These are phyloP conservation scores for Trissolcus brochymenae DNA, from an alignment of 2,888 invertebrate genomes.

Conservation along the genomic window DNA sequence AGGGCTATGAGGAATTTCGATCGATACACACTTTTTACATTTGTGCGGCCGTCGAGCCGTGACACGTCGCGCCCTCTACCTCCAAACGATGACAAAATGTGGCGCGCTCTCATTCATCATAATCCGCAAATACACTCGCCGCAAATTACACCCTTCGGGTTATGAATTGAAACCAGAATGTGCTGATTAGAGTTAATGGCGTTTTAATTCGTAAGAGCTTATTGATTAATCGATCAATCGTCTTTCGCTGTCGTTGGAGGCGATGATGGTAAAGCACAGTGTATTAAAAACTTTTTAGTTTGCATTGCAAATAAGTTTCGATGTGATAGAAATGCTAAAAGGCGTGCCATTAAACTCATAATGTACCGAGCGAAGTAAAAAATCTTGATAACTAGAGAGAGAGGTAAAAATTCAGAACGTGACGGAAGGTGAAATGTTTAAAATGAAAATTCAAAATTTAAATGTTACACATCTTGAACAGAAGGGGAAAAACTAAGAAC, in stretches of 20 bases:
- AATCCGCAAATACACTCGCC: conserved; percentile 31
- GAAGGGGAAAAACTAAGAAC: no score
- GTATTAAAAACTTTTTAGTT: not conserved
- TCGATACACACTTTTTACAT: conserved; percentile 58
- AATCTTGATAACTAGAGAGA: no score
- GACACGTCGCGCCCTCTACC: conserved; percentile 58
- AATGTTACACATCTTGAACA: no score
- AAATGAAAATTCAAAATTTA: no score
- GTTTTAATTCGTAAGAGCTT: conserved; percentile 30
- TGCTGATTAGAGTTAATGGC: conserved; percentile 42
- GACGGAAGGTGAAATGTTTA: no score
- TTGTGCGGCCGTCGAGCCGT: conserved; percentile 24
- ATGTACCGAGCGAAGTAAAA: no score
- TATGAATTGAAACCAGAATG: conserved; percentile 41
- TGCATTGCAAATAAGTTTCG: no score
- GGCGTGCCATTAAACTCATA: not conserved
- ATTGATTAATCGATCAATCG: conserved; percentile 30
- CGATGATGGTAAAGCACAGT: not conserved
- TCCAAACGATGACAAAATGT: conserved; percentile 65
- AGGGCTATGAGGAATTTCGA: conserved; percentile 52
- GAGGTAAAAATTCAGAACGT: no score
- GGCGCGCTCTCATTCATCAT: conserved; percentile 35
- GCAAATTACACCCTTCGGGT: conserved; percentile 38
- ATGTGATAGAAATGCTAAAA: not conserved
- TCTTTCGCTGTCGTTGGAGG: not conserved